phyloP scores from a whole-genome alignment of 2,888 invertebrate species.

The Melinaea menophilus region DNA sequence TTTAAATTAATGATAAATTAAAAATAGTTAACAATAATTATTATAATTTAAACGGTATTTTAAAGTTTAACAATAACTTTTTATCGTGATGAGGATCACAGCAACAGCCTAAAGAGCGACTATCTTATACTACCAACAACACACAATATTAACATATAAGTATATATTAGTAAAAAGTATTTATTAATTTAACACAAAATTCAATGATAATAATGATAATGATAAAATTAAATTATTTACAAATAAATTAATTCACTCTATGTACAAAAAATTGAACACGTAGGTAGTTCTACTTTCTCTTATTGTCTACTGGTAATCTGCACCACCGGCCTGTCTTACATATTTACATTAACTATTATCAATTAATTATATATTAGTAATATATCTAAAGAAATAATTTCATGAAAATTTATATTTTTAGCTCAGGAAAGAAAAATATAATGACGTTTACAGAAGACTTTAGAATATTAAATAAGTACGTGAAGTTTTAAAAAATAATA shows the following conservation, averaged over 20 bases:
- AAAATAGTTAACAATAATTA: constrained; percentile 1
- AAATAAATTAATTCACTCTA: constrained; percentile 29
- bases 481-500: no score
- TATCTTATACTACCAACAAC: constrained; percentile 19
- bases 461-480: no score
- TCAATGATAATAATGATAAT: constrained; percentile 9
- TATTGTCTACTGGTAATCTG: constrained; percentile 74
- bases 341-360: constrained; percentile 33
- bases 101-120: constrained; percentile 70
- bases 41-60: constrained; percentile 9
- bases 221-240: constrained; percentile 28
- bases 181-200: background rate
- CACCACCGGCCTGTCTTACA: constrained; percentile 72
- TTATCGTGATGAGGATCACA: constrained; percentile 67
- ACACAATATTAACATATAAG: constrained; percentile 8
- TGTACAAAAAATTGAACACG: constrained; percentile 62
- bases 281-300: constrained; percentile 56
- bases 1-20: background rate
- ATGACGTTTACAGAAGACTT: no score
- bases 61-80: constrained; percentile 35
- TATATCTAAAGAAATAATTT: constrained; percentile 7
- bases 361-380: constrained; percentile 8
- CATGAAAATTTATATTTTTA: background rate
- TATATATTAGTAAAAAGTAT: background rate
- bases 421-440: no score